Evolutionary conservation across 2,113 vertebrate species (phyloP).

Genomic region (Fukomys damarensis): DNA sequence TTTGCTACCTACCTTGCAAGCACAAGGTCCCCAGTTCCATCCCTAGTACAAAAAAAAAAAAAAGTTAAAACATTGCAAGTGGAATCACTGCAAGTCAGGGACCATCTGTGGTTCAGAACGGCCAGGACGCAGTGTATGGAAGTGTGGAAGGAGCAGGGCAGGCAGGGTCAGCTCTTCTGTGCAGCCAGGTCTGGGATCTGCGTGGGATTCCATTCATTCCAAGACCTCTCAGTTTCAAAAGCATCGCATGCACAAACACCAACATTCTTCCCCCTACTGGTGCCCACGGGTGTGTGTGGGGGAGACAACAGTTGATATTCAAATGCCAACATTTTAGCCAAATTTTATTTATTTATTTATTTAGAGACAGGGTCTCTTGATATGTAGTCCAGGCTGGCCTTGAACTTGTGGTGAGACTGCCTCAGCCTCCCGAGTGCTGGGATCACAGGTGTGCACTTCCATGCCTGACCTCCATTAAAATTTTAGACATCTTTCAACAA

Average conservation of each 20-base stretch:
- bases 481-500: background rate
- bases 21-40: no score
- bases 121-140: background rate
- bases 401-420: no score
- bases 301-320: background rate
- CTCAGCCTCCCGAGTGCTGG: no score
- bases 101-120: background rate
- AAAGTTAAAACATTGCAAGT: background rate
- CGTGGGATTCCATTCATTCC: background rate
- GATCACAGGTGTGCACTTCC: no score
- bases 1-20: no score
- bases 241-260: background rate
- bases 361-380: no score
- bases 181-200: background rate
- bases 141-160: background rate
- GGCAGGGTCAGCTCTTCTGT: background rate
- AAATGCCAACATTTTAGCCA: background rate
- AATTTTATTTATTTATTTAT: background rate
- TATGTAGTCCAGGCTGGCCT: no score
- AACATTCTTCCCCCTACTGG: background rate
- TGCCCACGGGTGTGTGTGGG: background rate
- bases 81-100: no score
- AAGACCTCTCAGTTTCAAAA: background rate
- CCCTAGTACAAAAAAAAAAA: background rate
- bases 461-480: no score